Base-by-base conservation (phyloP, 2,113 vertebrate species). In the Todiramphus saurophagus region DNA sequence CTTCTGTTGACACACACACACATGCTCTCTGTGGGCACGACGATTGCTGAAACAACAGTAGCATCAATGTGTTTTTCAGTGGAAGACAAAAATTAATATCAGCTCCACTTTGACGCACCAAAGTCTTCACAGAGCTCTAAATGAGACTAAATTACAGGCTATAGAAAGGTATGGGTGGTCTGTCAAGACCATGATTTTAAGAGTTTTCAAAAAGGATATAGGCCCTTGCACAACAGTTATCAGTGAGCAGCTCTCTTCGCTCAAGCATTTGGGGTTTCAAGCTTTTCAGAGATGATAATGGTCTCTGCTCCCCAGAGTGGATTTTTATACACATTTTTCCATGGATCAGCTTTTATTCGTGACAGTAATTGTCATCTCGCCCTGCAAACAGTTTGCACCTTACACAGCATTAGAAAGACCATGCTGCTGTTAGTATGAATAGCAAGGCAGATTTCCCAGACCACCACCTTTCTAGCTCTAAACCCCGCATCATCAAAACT, bases 161-260 rank as follows among this genome's bases (percentile, higher is more conserved):
- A 19, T 0, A 83, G 10, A 43, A 74, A 70, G n/a, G 55, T 41
- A 50, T 0, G 0, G 17, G 55, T 51, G 53, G 21, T 20, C 51
- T 24, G 3, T 20, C 66, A 44, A n/a, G 59, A 27, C 5, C 33
- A 11, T 1, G 3, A 7, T 53, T 70, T 35, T 31, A 37, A 39
- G 53, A 44, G 31, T 50, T 67, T 55, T 39, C 44, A 59, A 15
- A 24, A 82, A 85, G 23, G 19, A 18, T 18, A 2, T 10, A 74
- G 60, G 67, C 5, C 25, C 25, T 31, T 18, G 10, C 1, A 2
- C 44, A 85, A 31, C 33, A 68, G 39, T 51, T 66, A 12, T 17
- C 2, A 0, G 11, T 14, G 44, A 73, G 27, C 15, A 66, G 10
- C 63, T 56, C 55, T 59, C 44, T 53, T 50, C 78, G 55, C 50